Conservation (phyloP, 2,797 vertebrate genomes). For the Lagocephalus sceleratus region DNA sequence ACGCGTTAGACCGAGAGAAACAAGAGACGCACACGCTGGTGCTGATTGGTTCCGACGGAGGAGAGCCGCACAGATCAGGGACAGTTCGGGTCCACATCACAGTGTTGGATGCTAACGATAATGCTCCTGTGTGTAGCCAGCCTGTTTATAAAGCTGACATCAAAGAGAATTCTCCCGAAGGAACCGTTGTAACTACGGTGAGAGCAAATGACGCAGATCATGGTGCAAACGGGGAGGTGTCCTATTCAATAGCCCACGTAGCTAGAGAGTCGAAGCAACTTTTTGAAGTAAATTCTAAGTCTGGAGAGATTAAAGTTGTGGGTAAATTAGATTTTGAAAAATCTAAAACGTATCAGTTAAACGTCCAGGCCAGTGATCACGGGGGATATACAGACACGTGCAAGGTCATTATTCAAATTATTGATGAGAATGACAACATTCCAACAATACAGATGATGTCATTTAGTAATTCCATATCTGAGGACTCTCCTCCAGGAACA, state of each 20-base stretch:
- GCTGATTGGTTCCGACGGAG: background rate
- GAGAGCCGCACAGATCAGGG: slow-evolving; percentile 1
- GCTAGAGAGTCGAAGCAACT: too few species aligned
- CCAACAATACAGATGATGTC: background rate
- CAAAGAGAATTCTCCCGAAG: background rate
- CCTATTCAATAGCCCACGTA: background rate
- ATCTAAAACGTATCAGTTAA: background rate
- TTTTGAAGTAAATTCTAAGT: too few species aligned
- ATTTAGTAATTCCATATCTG: background rate
- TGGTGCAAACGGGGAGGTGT: background rate
- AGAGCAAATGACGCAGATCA: background rate
- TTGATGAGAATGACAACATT: background rate
- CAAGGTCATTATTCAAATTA: background rate
- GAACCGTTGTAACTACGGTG: background rate
- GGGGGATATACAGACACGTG: background rate
- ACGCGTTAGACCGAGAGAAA: too few species aligned
- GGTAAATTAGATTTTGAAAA: background rate
- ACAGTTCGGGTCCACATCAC: background rate
- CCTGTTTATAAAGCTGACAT: background rate
- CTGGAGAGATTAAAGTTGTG: background rate
- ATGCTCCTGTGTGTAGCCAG: background rate
- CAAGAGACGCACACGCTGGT: background rate
- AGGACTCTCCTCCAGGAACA: too few species aligned
- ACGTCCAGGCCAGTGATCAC: background rate
- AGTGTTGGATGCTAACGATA: slow-evolving; percentile 1